Evolutionary conservation across 2,888 invertebrate species (phyloP), one percentile per base, ranked within the genome.

Genomic region (Reticulitermes lucifugus): DNA sequence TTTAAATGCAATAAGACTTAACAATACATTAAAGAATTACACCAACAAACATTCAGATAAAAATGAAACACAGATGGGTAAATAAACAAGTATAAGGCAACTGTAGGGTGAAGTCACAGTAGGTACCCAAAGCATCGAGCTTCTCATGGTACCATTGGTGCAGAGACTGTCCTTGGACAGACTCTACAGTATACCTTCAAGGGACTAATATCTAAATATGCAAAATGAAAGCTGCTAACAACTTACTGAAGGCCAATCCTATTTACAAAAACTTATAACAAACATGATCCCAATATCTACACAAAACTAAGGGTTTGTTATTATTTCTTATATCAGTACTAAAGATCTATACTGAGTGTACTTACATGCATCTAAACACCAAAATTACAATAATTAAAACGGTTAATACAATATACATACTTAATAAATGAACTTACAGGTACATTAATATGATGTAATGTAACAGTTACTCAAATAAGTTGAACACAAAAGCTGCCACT

Each of bases 181-280:
- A 65, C 9, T 25, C 6, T 65, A 25, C n/a, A 65, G n/a, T 10
- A 65, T 65, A 65, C 6, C 65, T 25, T 25, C 65, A 65, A 12
- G 25, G 25, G n/a, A 65, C 25, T 14, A 12, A n/a, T 2, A 25
- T 65, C 65, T 65, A 65, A 65, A 65, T 25, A 9, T 65, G 25
- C 25, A n/a, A 65, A 65, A 65, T 25, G 65, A n/a, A 65, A 65
- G 65, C 65, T 65, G 65, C 25, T n/a, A 65, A 65, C 25, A 65
- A n/a, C 65, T n/a, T 65, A 65, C 65, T 25, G n/a, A 14, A 65
- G 65, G 65, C n/a, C 9, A 65, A 6, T 65, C n/a, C 9, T 65
- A 25, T 65, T 65, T 25, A n/a, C 65, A 65, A 65, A 60, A 9
- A 25, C 2, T 65, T 65, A 65, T 2, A n/a, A 25, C 65, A n/a